phyloP scores from a whole-genome alignment of 2,888 invertebrate genomes.

The Pachycephus smyrnensis region DNA sequence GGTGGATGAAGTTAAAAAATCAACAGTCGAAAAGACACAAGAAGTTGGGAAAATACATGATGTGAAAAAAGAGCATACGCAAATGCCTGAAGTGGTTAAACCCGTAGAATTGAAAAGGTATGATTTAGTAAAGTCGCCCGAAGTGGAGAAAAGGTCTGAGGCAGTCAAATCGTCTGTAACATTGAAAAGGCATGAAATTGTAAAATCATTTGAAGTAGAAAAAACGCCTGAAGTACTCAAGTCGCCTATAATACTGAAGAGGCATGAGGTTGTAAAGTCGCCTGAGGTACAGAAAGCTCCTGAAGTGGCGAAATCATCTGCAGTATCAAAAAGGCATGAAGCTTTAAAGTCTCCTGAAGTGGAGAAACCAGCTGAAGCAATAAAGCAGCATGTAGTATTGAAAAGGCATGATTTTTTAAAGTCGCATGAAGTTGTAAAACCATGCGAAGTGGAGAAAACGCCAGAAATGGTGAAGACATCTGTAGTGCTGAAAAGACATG shows the following conservation, averaged over 20 bases:
- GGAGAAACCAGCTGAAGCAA: neutral
- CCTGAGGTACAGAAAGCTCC: neutral
- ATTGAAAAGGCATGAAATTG: neutral
- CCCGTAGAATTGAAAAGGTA: too few species aligned
- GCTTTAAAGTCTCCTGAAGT: neutral
- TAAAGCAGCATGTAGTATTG: neutral
- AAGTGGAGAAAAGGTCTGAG: too few species aligned
- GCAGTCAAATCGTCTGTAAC: neutral
- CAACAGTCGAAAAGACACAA: neutral
- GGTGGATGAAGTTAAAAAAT: neutral
- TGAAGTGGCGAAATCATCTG: neutral
- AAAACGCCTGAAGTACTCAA: neutral
- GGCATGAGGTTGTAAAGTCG: neutral
- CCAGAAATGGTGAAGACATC: neutral
- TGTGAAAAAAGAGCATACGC: neutral
- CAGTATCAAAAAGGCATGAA: neutral
- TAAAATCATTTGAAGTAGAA: neutral
- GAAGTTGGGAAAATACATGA: neutral
- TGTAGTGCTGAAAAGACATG: neutral
- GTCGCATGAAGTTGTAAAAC: neutral
- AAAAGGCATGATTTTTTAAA: neutral
- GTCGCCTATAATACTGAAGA: neutral
- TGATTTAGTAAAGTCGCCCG: too few species aligned
- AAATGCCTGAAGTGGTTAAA: neutral
- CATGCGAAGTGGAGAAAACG: neutral